Base-by-base conservation (phyloP, 2,888 invertebrate species). In the Buathra laborator region DNA sequence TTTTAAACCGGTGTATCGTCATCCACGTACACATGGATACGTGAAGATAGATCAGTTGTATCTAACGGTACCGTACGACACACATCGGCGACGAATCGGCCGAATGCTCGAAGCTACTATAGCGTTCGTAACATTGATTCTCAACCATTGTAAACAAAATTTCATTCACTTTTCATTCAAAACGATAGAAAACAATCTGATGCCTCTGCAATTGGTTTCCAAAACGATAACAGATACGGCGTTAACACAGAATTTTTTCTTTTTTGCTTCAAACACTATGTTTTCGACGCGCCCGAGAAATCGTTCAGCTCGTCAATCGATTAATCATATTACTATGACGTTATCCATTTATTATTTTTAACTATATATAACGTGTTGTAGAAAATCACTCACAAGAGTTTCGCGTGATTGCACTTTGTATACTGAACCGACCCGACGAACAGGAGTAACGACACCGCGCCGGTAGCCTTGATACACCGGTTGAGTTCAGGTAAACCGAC, bases 381-480 rank as follows among this genome's bases (percentile, higher is more conserved):
- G 19, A 53, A 53, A 53, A 53, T 19, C 24, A 59, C 59, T 59
- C 59, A 12, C 59, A 53, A 67, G 29, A 66, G 19, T 53, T 66
- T 76, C 71, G 12, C 51, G 64, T 10, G 66, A 71, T 44, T 12
- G 29, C 51, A 53, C 43, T 29, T 37, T 16, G 37, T 37, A 19
- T 43, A 72, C 71, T 43, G 43, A 66, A 62, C 7, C 4, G 14
- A 12, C 29, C 14, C 24, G 12, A 24, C 51, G 70, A 24, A 48
- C 32, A 37, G 48, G 48, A 37, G 37, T 48, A 24, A 51, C n/a
- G 67, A 16, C 67, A 43, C 62, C 4, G 62, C 64, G 24, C 24
- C 24, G 62, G n/a, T 37, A 53, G 71, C 71, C 53, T 72, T 72
- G 64, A 70, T 78, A 16, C 46, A 74, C 68, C 72, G 66, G 74